Conservation (phyloP, 1,140 invertebrate species). For the Drosophila trapezifrons region DNA sequence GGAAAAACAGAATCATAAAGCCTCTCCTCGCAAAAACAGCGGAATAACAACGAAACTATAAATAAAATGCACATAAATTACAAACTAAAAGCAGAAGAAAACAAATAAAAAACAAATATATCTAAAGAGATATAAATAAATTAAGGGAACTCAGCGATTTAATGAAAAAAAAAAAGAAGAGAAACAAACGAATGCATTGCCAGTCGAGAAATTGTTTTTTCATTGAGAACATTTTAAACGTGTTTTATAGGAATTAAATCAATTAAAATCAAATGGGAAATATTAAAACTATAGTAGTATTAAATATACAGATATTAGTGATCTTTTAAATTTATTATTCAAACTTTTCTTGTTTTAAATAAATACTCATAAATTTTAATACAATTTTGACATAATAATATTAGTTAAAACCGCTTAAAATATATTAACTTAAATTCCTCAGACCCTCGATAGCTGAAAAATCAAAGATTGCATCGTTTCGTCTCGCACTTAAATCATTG, state of each 20-base stretch:
- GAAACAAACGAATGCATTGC: conserved; percentile 13
- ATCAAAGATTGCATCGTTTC: conserved; percentile 3
- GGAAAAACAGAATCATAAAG: conserved; percentile 40
- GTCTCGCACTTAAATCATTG: conserved; percentile 13
- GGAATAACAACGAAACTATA: conserved; percentile 30
- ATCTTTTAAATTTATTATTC: neutral
- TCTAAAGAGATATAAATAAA: conserved; percentile 16
- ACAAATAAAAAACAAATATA: conserved; percentile 6
- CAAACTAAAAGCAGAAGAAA: conserved; percentile 15
- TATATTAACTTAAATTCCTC: neutral
- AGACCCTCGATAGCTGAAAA: neutral
- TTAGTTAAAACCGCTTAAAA: neutral
- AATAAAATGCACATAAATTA: conserved; percentile 48
- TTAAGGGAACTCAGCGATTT: conserved; percentile 25
- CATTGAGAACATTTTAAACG: neutral
- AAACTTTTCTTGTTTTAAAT: neutral
- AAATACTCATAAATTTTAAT: neutral
- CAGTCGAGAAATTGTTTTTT: neutral
- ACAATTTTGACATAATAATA: too few relatives aligned
- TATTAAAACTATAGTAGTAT: neutral
- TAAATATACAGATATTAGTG: too few relatives aligned
- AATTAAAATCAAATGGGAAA: too few relatives aligned
- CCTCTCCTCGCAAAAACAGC: conserved; percentile 9
- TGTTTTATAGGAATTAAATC: neutral
- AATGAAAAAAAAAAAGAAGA: conserved; percentile 1